Base-by-base conservation (phyloP, 2,797 vertebrate species). In the Sebastes miniatus region DNA sequence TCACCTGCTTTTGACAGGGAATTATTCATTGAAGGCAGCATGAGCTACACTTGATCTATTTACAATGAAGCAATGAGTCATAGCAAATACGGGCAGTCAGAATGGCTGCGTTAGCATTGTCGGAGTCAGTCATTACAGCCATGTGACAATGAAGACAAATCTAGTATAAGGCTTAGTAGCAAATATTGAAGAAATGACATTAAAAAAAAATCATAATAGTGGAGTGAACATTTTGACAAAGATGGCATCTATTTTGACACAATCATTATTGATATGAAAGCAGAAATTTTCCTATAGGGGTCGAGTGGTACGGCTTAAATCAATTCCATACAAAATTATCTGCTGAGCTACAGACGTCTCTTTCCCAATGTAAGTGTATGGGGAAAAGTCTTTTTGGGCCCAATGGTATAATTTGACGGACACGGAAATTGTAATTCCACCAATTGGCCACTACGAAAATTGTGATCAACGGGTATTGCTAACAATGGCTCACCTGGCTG, bases 11-110 rank as follows among this genome's bases (percentile, higher is more conserved):
- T 62, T 73, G 83, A 88, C 84, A 75, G 73, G 31, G 72, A 78
- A 81, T 87, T 70, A 84, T 82, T 87, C 77, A 85, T 83, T 83
- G 64, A 83, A 65, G 74, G 52, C 59, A 69, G 72, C 75, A 32
- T 43, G 69, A 83, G 68, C 63, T 83, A 65, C 29, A 80, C 47
- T 43, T 11, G n/a, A 77, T 91, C 76, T 89, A 59, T 88, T 88
- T 71, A 63, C 84, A 83, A 68, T 50, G 69, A 79, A 74, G 54
- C 76, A 76, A 73, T 84, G 80, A 89, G 69, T 84, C 86, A 87
- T 6, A 29, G 50, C 65, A 81, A 84, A 87, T 72, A 80, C 58
- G 56, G 58, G 24, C 69, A 71, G 39, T 36, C 69, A 78, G 78
- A 76, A 80, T 39, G 66, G 56, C 70, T 68, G 65, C 57, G 65